These are phyloP conservation scores for Pelodiscus sinensis DNA, from an alignment of 2,113 vertebrate genomes.

Conservation along the genomic window DNA sequence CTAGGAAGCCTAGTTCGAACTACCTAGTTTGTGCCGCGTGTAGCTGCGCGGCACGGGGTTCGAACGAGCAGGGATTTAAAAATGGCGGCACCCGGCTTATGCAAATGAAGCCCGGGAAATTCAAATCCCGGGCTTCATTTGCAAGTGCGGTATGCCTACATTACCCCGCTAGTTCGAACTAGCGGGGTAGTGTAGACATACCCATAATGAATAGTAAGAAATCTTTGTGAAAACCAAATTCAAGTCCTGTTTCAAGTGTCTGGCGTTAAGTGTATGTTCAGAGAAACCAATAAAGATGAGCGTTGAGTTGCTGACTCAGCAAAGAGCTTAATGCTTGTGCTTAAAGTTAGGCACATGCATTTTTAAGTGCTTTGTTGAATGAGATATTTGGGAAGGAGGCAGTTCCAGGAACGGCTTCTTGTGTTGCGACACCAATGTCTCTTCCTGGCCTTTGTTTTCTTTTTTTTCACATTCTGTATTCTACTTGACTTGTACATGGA, in stretches of 20 bases:
- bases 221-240: neutral
- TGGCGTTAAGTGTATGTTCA: neutral
- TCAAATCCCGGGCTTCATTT: too few relatives aligned
- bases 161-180: too few relatives aligned
- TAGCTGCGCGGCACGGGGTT: too few relatives aligned
- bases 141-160: too few relatives aligned
- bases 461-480: neutral
- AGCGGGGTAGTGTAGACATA: too few relatives aligned
- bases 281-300: neutral
- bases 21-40: too few relatives aligned
- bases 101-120: too few relatives aligned
- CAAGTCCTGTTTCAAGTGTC: neutral
- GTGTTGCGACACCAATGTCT: neutral
- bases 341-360: neutral
- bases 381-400: constrained; percentile 5
- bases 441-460: neutral
- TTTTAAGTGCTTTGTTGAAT: neutral
- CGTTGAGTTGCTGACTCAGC: neutral
- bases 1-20: too few relatives aligned
- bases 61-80: too few relatives aligned
- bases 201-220: neutral
- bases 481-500: neutral
- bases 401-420: neutral
- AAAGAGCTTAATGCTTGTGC: neutral
- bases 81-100: too few relatives aligned